These are phyloP conservation scores for Mesocentrotus franciscanus DNA, from an alignment of 53 echinoderm and acorn worm species.

Conservation along the genomic window DNA sequence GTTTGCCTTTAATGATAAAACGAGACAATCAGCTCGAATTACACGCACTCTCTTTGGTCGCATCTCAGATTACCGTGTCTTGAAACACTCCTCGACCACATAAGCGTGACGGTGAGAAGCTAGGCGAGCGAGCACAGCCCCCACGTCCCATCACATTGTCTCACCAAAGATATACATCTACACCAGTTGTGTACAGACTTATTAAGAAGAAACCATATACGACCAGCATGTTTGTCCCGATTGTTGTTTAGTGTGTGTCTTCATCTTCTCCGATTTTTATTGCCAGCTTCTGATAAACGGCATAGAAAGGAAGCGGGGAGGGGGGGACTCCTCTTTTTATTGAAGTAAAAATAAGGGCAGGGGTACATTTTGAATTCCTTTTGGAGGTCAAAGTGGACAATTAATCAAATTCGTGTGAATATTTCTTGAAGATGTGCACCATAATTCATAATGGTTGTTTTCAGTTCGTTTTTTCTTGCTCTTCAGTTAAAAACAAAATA, in stretches of 20 bases:
- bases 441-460: background rate
- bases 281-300: background rate
- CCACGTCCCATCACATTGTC: conserved; percentile 26
- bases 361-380: background rate
- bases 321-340: background rate
- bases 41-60: conserved; percentile 35
- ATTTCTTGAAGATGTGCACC: background rate
- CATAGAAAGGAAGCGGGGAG: background rate
- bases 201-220: conserved; percentile 55
- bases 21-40: conserved; percentile 56
- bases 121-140: background rate
- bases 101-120: conserved; percentile 54
- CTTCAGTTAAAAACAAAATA: too few species aligned
- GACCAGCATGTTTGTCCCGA: conserved; percentile 40
- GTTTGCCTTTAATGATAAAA: conserved; percentile 50
- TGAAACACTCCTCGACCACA: conserved; percentile 46
- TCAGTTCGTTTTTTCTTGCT: too few species aligned
- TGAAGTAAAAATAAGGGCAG: background rate
- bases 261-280: conserved; percentile 5
- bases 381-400: background rate
- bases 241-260: conserved; percentile 17
- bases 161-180: conserved; percentile 42
- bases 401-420: background rate
- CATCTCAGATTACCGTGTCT: conserved; percentile 51
- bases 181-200: conserved; percentile 55